A percentile compares a stretch with the other conserved stretches of the same genome.
phyloP scores from a whole-genome alignment of 92 coral and sea anemone genomes.

The Epizoanthus fatuus region DNA sequence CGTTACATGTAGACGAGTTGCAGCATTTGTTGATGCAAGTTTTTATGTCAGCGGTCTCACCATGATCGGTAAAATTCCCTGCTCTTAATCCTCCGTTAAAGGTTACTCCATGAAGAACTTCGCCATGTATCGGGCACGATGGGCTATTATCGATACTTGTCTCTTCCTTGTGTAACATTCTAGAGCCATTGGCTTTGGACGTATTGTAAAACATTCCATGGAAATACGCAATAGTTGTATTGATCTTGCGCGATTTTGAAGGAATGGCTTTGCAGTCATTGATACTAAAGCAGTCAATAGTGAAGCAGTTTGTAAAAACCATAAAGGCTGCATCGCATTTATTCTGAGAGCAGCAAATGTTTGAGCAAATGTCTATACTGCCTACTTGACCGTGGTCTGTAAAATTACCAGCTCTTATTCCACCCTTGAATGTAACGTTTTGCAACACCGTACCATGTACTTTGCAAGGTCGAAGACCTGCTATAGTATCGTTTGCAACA shows the following conservation, averaged over 20 bases:
- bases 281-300: conserved; percentile 81
- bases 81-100: conserved; percentile 73
- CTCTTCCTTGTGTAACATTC: background rate
- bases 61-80: conserved; percentile 78
- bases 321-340: conserved; percentile 96
- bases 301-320: conserved; percentile 91
- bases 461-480: conserved; percentile 55
- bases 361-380: conserved; percentile 82
- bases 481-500: background rate
- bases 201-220: conserved; percentile 48
- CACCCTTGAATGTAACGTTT: conserved; percentile 94
- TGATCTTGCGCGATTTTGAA: conserved; percentile 70
- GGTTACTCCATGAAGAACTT: conserved; percentile 61
- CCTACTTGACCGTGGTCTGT: conserved; percentile 92
- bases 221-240: conserved; percentile 83
- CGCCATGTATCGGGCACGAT: conserved; percentile 59
- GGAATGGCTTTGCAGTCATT: conserved; percentile 88
- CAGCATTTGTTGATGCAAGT: conserved; percentile 82
- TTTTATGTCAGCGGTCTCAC: conserved; percentile 60
- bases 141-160: background rate
- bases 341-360: conserved; percentile 83
- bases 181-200: background rate
- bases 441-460: conserved; percentile 69
- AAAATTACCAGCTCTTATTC: conserved; percentile 95
- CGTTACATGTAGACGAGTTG: conserved; percentile 67